Conservation (phyloP, 2,888 invertebrate genomes). For the Petrolisthes cinctipes region DNA sequence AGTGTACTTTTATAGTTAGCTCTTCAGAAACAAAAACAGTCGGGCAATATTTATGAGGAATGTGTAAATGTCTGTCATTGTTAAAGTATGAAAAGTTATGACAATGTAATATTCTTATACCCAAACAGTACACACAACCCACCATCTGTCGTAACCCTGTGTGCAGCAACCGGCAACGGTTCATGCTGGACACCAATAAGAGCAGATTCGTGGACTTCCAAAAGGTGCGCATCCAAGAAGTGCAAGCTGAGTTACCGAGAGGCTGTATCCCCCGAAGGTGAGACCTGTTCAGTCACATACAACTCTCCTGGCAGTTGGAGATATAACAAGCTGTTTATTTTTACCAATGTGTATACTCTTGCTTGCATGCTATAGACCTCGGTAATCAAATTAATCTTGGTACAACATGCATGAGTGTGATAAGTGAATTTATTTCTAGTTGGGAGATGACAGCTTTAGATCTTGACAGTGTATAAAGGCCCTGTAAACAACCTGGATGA, state of each 20-base stretch:
- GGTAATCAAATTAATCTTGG: too few relatives aligned
- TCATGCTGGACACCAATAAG: constrained; percentile 91
- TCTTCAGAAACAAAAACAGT: too few relatives aligned
- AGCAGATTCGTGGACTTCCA: constrained; percentile 98
- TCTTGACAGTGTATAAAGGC: too few relatives aligned
- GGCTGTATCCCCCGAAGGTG: constrained; percentile 95
- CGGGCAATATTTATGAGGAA: background rate
- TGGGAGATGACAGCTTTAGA: too few relatives aligned
- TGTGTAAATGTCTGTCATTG: background rate
- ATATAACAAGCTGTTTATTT: too few relatives aligned
- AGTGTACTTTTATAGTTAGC: too few relatives aligned
- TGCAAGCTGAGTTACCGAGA: constrained; percentile 94
- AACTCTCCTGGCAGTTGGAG: too few relatives aligned
- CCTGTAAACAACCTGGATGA: background rate
- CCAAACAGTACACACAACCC: constrained; percentile 87
- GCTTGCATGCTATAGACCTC: too few relatives aligned
- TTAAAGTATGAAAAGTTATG: background rate
- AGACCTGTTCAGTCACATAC: background rate
- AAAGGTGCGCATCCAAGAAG: constrained; percentile 97
- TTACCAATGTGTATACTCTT: too few relatives aligned
- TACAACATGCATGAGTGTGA: too few relatives aligned
- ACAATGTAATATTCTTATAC: background rate
- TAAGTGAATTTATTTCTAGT: too few relatives aligned
- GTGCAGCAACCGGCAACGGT: constrained; percentile 90
- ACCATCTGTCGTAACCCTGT: constrained; percentile 96